Percentiles rank a stretch among this genome's conserved stretches.
Evolutionary conservation across 2,888 invertebrate species (phyloP).

Genomic region (Drosophila mulleri): DNA sequence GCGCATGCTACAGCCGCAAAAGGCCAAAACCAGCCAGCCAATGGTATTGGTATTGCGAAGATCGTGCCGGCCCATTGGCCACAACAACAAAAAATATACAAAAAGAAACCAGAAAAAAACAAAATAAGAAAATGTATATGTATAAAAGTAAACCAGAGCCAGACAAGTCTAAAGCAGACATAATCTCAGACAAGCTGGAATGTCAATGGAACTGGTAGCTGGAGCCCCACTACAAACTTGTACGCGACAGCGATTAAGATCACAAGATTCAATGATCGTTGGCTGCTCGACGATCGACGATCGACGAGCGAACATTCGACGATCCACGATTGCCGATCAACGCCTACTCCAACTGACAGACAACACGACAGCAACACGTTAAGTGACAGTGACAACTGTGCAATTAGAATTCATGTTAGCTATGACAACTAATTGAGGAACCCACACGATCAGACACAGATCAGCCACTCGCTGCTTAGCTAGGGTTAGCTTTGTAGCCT

Average conservation of each 20-base stretch:
- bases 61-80: conserved; percentile 54
- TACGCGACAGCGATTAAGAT: conserved; percentile 56
- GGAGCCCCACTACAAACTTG: conserved; percentile 5
- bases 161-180: conserved; percentile 69
- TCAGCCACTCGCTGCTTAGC: conserved; percentile 3
- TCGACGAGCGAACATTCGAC: not conserved
- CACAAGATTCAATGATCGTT: conserved; percentile 44
- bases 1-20: conserved; percentile 33
- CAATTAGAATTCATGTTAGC: conserved; percentile 50
- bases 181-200: conserved; percentile 82
- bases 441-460: conserved; percentile 22
- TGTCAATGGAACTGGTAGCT: conserved; percentile 59
- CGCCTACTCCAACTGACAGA: conserved; percentile 57
- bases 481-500: not conserved
- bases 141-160: conserved; percentile 36
- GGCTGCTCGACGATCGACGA: conserved; percentile 2
- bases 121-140: not conserved
- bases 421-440: conserved; percentile 27
- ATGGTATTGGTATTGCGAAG: conserved; percentile 66
- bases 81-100: conserved; percentile 23
- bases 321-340: conserved; percentile 22
- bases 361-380: conserved; percentile 68
- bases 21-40: conserved; percentile 58
- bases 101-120: conserved; percentile 13
- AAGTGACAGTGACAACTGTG: conserved; percentile 53